Evolutionary conservation across 1,140 invertebrate genomes (phyloP).

Genomic region (Mactra quadrangularis): DNA sequence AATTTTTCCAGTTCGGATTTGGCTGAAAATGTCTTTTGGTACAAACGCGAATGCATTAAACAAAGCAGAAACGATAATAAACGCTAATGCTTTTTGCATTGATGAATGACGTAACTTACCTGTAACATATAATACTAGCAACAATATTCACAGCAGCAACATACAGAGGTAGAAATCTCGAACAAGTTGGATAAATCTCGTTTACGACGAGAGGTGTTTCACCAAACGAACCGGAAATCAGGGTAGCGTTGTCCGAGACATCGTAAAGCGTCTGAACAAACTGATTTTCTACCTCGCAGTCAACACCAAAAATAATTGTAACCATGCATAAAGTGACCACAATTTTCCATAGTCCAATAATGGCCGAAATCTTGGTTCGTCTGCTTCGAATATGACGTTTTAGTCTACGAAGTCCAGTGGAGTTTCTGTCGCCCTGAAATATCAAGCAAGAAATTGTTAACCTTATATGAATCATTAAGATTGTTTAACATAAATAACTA

Average conservation of each 20-base stretch:
- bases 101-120: constrained; percentile 1
- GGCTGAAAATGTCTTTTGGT: no score
- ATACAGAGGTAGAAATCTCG: constrained; percentile 20
- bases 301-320: constrained; percentile 49
- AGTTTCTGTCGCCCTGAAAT: constrained; percentile 78
- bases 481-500: no score
- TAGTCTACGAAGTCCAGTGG: constrained; percentile 64
- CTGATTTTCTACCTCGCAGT: constrained; percentile 25
- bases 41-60: no score
- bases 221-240: constrained; percentile 12
- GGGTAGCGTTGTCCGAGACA: constrained; percentile 7
- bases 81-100: no score
- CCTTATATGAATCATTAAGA: no score
- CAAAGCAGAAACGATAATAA: no score
- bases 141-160: constrained; percentile 48
- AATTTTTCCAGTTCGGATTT: no score
- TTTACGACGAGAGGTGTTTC: constrained; percentile 22
- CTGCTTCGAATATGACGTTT: constrained; percentile 69
- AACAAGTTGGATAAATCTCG: constrained; percentile 14
- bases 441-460: not conserved
- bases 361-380: constrained; percentile 70
- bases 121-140: constrained; percentile 40
- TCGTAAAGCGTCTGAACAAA: constrained; percentile 52
- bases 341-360: constrained; percentile 79
- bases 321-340: constrained; percentile 58